These are phyloP conservation scores for Bellardia bayeri DNA, from an alignment of 2,888 invertebrate genomes.

Conservation along the genomic window DNA sequence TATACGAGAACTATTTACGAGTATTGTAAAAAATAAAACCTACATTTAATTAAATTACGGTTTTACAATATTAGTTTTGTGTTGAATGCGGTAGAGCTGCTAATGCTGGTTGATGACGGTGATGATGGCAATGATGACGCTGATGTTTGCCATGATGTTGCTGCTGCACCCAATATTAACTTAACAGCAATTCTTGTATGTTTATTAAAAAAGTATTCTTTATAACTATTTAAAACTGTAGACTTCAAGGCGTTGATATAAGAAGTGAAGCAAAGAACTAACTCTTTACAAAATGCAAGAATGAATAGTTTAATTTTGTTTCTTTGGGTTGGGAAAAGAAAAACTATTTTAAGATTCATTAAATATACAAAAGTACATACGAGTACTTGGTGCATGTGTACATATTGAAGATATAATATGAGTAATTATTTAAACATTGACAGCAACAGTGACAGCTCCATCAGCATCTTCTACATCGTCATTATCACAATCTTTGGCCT, in stretches of 20 bases:
- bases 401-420: conserved; percentile 10
- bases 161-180: conserved; percentile 23
- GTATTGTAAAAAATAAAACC: conserved; percentile 46
- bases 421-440: conserved; percentile 58
- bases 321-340: not conserved
- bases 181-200: conserved; percentile 5
- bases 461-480: conserved; percentile 19
- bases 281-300: not conserved
- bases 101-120: conserved; percentile 35
- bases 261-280: conserved; percentile 10
- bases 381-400: conserved; percentile 1
- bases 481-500: conserved; percentile 48
- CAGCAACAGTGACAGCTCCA: conserved; percentile 9
- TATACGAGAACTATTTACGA: conserved; percentile 40
- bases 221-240: not conserved
- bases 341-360: conserved; percentile 45
- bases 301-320: conserved; percentile 22
- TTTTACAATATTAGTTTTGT: conserved; percentile 62
- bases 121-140: conserved; percentile 27
- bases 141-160: conserved; percentile 11
- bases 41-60: conserved; percentile 72
- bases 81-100: conserved; percentile 49
- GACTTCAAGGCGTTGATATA: not conserved
- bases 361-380: conserved; percentile 11
- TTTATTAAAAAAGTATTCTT: not conserved